Conservation (phyloP, 2,113 vertebrate species). For the Gymnogyps californianus region DNA sequence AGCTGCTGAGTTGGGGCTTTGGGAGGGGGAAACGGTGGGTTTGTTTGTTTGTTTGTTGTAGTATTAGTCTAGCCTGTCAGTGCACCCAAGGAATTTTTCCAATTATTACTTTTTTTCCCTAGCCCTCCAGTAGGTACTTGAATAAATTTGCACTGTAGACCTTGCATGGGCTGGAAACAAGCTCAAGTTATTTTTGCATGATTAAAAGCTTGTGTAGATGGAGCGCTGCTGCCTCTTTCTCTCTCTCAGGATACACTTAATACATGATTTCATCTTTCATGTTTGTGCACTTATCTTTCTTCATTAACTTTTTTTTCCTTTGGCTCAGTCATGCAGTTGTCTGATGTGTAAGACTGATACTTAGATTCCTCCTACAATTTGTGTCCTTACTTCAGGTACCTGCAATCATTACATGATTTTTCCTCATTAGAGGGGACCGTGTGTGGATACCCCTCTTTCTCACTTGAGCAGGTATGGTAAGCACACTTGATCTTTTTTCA, state of each 20-base stretch:
- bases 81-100: not conserved
- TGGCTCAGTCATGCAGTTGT: not conserved
- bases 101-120: not conserved
- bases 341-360: not conserved
- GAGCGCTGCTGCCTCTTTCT: not conserved
- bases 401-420: not conserved
- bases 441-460: not conserved
- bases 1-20: not conserved
- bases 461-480: not conserved
- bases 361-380: not conserved
- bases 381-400: not conserved
- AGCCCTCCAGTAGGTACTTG: not conserved
- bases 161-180: not conserved
- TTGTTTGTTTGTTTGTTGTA: not conserved
- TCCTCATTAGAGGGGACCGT: not conserved
- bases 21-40: not conserved
- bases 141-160: not conserved
- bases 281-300: not conserved
- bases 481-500: not conserved
- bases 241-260: not conserved
- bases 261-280: rapidly evolving
- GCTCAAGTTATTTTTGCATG: not conserved
- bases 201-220: not conserved
- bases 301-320: not conserved
- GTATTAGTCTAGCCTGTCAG: not conserved